A percentile compares a stretch with the other conserved stretches of the same genome.
These are phyloP conservation scores for Trichomalopsis sarcophagae DNA, from an alignment of 1,140 invertebrate species.

Conservation along the genomic window DNA sequence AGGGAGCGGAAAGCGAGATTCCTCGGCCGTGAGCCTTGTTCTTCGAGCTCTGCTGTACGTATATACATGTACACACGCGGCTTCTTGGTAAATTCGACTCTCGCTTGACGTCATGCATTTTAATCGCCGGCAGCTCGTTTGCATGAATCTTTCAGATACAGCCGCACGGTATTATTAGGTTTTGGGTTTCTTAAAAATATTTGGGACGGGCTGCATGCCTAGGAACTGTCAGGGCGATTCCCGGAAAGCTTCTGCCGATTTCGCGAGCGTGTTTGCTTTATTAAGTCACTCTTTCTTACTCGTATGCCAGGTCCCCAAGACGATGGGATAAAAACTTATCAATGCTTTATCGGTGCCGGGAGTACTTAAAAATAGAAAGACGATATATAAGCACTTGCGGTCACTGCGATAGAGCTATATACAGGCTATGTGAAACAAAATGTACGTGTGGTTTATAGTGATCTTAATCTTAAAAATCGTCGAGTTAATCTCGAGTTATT, in stretches of 20 bases:
- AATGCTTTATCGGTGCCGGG: too few relatives aligned
- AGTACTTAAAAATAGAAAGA: too few relatives aligned
- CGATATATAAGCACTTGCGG: too few relatives aligned
- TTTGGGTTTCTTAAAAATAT: neutral
- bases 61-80: neutral
- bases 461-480: too few relatives aligned
- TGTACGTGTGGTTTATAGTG: too few relatives aligned
- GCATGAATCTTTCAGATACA: neutral
- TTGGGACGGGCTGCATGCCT: neutral
- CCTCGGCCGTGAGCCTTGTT: neutral
- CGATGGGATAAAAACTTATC: too few relatives aligned
- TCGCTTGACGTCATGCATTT: slow-evolving; percentile 22
- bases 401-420: too few relatives aligned
- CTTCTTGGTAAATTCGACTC: slow-evolving; percentile 6
- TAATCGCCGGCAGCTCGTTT: neutral
- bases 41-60: neutral
- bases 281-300: neutral
- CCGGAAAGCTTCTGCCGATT: neutral
- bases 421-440: too few relatives aligned
- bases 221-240: neutral
- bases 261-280: neutral
- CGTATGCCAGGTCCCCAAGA: too few relatives aligned
- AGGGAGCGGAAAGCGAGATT: too few relatives aligned
- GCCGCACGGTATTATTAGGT: neutral
- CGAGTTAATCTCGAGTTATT: too few relatives aligned